Percentiles rank a stretch among this genome's conserved stretches.
These are phyloP conservation scores for Oegoconia quadripuncta DNA, from an alignment of 2,888 invertebrate genomes.

Conservation along the genomic window DNA sequence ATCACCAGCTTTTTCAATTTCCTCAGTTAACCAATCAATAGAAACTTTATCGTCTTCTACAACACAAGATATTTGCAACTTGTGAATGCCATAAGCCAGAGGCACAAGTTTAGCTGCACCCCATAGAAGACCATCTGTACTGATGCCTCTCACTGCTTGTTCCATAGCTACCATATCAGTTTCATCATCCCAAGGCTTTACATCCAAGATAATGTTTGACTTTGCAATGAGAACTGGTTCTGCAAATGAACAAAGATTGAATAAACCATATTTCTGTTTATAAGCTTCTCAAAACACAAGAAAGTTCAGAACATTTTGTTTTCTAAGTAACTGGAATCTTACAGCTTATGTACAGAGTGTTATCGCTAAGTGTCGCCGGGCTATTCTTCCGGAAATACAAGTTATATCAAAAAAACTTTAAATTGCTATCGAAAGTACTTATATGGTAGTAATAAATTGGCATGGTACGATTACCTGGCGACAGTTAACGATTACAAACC, in stretches of 20 bases:
- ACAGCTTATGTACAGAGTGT: too few species aligned
- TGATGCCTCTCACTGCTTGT: constrained; percentile 85
- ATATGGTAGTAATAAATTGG: too few species aligned
- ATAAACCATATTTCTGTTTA: not conserved
- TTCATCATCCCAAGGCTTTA: constrained; percentile 96
- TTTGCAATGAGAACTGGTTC: constrained; percentile 95
- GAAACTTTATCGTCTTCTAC: constrained; percentile 98
- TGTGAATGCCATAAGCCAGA: constrained; percentile 94
- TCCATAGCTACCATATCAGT: constrained; percentile 95
- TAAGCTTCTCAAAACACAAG: not conserved
- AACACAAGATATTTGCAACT: constrained; percentile 94
- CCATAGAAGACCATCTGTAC: constrained; percentile 94
- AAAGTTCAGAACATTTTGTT: too few species aligned
- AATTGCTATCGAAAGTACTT: too few species aligned
- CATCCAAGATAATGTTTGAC: constrained; percentile 95
- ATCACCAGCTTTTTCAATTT: constrained; percentile 91
- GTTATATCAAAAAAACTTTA: too few species aligned
- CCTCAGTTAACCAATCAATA: constrained; percentile 91
- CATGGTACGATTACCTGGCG: too few species aligned
- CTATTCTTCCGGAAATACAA: too few species aligned
- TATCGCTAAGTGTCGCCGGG: too few species aligned
- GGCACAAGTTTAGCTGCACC: constrained; percentile 95
- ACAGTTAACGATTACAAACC: too few species aligned
- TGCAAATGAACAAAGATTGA: constrained; percentile 37
- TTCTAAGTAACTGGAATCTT: too few species aligned